phyloP scores from a whole-genome alignment of 2,113 vertebrate species.

The Pao palembangensis region DNA sequence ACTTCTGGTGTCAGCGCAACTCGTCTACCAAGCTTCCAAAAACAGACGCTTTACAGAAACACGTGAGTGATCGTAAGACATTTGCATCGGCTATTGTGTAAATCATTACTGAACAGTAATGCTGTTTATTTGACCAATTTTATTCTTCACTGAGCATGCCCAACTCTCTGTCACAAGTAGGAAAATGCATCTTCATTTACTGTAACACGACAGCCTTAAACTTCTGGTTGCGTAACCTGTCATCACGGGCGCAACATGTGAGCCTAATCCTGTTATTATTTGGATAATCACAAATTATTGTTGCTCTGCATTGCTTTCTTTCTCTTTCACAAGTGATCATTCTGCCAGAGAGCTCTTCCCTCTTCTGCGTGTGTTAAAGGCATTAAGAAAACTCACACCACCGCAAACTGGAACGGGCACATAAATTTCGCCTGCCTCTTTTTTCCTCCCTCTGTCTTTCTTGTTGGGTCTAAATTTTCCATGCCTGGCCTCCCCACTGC shows the following conservation, averaged over 20 bases:
- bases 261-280: conserved; percentile 25
- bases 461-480: conserved; percentile 76
- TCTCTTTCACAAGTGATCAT: conserved; percentile 52
- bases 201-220: conserved; percentile 9
- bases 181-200: not conserved
- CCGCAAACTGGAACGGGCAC: conserved; percentile 70
- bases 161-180: too few species aligned
- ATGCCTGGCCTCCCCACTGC: conserved; percentile 74
- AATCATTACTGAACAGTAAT: conserved; percentile 5
- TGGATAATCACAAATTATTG: conserved; percentile 28
- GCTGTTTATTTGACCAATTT: too few species aligned
- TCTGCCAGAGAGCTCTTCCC: conserved; percentile 26
- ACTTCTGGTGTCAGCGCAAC: conserved; percentile 53
- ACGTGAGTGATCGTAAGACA: conserved; percentile 44
- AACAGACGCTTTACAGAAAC: conserved; percentile 32
- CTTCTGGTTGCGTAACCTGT: conserved; percentile 21
- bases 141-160: too few species aligned
- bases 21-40: conserved; percentile 48
- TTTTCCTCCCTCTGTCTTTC: conserved; percentile 42
- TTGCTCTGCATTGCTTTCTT: conserved; percentile 43
- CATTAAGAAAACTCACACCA: conserved; percentile 66
- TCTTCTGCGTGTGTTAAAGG: conserved; percentile 63
- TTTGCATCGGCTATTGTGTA: conserved; percentile 3
- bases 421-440: conserved; percentile 57
- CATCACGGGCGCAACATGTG: conserved; percentile 24